Base-by-base conservation (phyloP, 2,888 invertebrate genomes). In the Ennomos fuscantarius region DNA sequence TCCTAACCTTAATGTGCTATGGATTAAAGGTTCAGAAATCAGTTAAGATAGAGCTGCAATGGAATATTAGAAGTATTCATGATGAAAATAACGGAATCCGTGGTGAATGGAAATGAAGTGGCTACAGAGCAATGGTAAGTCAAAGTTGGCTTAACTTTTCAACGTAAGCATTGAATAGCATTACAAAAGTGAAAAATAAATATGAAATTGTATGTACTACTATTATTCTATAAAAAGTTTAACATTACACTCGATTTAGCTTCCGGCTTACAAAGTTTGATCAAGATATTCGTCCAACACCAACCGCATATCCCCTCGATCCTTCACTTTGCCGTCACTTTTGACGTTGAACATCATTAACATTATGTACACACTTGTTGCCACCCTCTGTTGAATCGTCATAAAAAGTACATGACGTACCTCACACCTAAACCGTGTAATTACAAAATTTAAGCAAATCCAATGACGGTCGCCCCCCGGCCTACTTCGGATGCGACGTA, bases 41-140 rank as follows among this genome's bases (percentile, higher is more conserved):
- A 6, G 9, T 33, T 33, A 13, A 32, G 15, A 37, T 44, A 60
- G 66, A 64, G 60, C 36, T 59, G 55, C 55, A 49, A 61, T 62
- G 63, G 52, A 36, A 49, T 37, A 44, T 43, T 55, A 54, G 11
- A 46, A 48, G 42, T 48, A 39, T 43, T 50, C 42, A 73, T 52
- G 55, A 89, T 89, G 89, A 89, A 87, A 76, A 89, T 89, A 43
- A 87, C 82, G 40, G 87, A 87, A 63, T 68, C 81, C 13, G 56
- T 68, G 9, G 73, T 63, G 1, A 73, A 68, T 62, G 72, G 62
- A 43, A 74, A 71, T 69, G 80, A 76, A 48, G 60, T 56, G 43
- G 58, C 68, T 55, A 33, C 63, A 42, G 65, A 76, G 58, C 82
- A 82, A 69, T 79, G 78, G 82, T 79, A 69, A 57, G 58, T 40